Percentiles rank a stretch among this genome's conserved stretches.
phyloP scores from a whole-genome alignment of 2,888 invertebrate species.

The Orchesellides sinensis region DNA sequence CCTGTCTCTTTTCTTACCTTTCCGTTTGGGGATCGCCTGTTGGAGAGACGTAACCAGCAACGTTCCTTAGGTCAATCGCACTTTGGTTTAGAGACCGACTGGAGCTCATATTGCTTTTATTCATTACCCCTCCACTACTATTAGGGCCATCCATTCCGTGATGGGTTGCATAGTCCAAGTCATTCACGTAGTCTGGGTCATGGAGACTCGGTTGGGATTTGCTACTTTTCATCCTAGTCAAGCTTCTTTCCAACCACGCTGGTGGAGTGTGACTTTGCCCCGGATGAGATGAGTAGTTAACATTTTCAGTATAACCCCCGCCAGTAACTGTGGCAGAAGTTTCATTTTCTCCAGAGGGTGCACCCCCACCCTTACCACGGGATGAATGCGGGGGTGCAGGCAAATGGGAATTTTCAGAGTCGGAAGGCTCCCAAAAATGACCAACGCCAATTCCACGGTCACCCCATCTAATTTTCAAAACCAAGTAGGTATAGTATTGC shows the following conservation, averaged over 20 bases:
- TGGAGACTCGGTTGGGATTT: constrained; percentile 65
- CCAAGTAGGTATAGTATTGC: neutral
- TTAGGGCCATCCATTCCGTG: neutral
- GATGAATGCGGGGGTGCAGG: constrained; percentile 77
- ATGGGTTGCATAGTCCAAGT: neutral
- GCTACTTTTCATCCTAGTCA: constrained; percentile 66
- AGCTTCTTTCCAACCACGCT: constrained; percentile 80
- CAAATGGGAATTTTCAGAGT: constrained; percentile 66
- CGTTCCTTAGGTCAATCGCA: constrained; percentile 61
- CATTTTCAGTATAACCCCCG: neutral
- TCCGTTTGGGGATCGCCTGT: constrained; percentile 43
- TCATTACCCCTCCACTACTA: neutral
- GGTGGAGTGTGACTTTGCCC: constrained; percentile 75
- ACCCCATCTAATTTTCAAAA: constrained; percentile 82
- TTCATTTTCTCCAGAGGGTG: neutral
- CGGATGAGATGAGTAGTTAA: neutral
- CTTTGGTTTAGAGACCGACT: constrained; percentile 55
- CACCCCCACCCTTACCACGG: constrained; percentile 77
- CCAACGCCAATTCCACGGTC: constrained; percentile 84
- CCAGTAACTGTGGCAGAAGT: neutral
- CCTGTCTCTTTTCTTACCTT: constrained; percentile 14
- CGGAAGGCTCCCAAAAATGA: constrained; percentile 83
- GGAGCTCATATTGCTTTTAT: constrained; percentile 7
- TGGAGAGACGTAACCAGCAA: constrained; percentile 39
- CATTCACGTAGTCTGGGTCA: constrained; percentile 29